A percentile compares a stretch with the other conserved stretches of the same genome.
phyloP scores from a whole-genome alignment of 2,888 invertebrate genomes.

The Proisotoma minuta region DNA sequence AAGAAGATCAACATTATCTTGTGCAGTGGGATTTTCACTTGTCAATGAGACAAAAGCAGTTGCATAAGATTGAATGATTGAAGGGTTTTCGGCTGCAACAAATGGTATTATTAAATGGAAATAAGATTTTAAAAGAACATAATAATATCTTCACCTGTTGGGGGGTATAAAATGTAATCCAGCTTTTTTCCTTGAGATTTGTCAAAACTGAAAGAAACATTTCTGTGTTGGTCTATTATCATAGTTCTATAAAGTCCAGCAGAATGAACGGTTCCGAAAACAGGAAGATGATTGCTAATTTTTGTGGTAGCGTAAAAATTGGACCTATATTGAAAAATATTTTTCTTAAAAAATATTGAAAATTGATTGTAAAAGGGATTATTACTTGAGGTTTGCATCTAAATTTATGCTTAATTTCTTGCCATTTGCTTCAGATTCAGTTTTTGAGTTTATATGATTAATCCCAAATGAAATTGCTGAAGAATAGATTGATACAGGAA shows the following conservation, averaged over 20 bases:
- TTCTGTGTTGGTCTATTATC: conserved; percentile 25
- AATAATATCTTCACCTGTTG: conserved; percentile 14
- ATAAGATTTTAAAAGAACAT: neutral
- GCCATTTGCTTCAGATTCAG: no score
- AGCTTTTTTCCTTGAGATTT: conserved; percentile 15
- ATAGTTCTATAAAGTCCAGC: conserved; percentile 28
- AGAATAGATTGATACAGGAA: conserved; percentile 42
- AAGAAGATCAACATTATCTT: neutral
- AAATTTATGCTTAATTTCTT: no score
- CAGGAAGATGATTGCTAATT: conserved; percentile 42
- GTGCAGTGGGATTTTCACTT: conserved; percentile 24
- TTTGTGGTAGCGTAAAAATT: conserved; percentile 35
- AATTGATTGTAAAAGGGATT: neutral
- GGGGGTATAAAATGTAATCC: conserved; percentile 14
- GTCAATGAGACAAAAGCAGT: conserved; percentile 31
- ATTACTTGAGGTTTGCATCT: neutral
- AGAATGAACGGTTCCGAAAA: conserved; percentile 34
- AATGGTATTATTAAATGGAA: neutral
- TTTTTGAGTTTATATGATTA: no score
- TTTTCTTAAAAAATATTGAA: neutral
- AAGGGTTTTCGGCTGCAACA: conserved; percentile 22
- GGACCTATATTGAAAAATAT: conserved; percentile 19
- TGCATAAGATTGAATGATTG: conserved; percentile 30
- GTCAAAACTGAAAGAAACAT: conserved; percentile 23
- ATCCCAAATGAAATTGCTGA: no score